phyloP scores from a whole-genome alignment of 1,140 invertebrate genomes.

The Tribolium castaneum region DNA sequence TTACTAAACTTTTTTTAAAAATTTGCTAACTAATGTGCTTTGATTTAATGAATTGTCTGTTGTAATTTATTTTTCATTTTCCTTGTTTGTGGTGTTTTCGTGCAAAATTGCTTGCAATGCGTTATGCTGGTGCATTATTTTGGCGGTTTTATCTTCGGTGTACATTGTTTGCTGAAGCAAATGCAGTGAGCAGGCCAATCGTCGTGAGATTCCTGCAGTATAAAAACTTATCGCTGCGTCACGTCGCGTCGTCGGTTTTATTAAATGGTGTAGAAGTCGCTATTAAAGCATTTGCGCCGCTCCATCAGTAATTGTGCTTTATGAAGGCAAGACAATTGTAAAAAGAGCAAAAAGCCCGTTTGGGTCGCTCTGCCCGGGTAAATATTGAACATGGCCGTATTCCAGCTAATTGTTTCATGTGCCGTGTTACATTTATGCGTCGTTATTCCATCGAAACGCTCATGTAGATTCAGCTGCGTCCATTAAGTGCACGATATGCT shows the following conservation, averaged over 20 bases:
- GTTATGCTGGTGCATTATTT: no score
- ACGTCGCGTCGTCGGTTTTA: conserved; percentile 9
- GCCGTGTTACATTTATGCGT: neutral
- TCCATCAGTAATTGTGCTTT: conserved; percentile 19
- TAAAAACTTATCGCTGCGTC: conserved; percentile 17
- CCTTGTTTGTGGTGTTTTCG: no score
- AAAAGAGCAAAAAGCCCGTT: neutral
- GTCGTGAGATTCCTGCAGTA: neutral
- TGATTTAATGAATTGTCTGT: no score
- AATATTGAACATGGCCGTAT: neutral
- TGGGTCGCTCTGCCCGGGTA: neutral
- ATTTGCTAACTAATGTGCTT: no score
- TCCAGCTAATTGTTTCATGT: conserved; percentile 11
- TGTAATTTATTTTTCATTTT: no score
- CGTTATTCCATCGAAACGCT: conserved; percentile 7
- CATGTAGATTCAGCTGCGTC: neutral
- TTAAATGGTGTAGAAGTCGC: conserved; percentile 18
- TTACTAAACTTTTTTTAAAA: no score
- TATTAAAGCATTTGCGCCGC: neutral
- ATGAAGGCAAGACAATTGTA: neutral
- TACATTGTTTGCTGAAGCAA: neutral
- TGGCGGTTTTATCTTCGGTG: no score
- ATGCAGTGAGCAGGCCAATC: neutral
- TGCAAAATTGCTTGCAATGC: no score
- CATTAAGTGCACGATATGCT: conserved; percentile 16